Evolutionary conservation across 1,140 invertebrate genomes (phyloP).

Genomic region (Sminthurinus signatus): DNA sequence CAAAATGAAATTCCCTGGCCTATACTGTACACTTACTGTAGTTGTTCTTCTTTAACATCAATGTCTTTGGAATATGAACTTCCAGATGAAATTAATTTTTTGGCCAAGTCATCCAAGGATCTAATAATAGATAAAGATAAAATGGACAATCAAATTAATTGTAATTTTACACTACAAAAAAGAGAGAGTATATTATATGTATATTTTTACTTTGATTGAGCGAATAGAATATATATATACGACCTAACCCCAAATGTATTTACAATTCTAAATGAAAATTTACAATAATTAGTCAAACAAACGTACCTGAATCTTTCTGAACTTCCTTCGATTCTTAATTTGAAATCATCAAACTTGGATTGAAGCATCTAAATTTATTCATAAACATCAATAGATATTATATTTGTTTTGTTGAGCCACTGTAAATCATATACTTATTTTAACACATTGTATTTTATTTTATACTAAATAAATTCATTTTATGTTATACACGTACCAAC

Average conservation of each 20-base stretch:
- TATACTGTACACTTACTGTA: slow-evolving; percentile 74
- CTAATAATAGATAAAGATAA: too few relatives aligned
- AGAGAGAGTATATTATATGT: too few relatives aligned
- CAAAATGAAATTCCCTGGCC: too few relatives aligned
- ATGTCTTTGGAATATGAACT: slow-evolving; percentile 84
- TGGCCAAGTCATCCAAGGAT: slow-evolving; percentile 86
- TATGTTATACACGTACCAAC: slow-evolving; percentile 59
- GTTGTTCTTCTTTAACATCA: slow-evolving; percentile 74
- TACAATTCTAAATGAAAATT: too few relatives aligned
- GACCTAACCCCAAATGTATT: too few relatives aligned
- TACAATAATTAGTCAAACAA: too few relatives aligned
- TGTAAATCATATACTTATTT: not conserved
- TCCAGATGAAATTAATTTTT: slow-evolving; percentile 78
- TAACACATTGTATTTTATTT: not conserved
- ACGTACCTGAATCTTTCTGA: slow-evolving; percentile 86
- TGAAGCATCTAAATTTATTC: slow-evolving; percentile 64
- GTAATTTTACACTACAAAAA: too few relatives aligned
- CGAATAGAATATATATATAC: too few relatives aligned
- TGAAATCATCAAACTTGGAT: slow-evolving; percentile 93
- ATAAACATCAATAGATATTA: too few relatives aligned
- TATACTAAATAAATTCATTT: slow-evolving; percentile 11
- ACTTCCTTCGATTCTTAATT: slow-evolving; percentile 82
- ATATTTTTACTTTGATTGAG: too few relatives aligned
- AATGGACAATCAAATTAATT: too few relatives aligned
- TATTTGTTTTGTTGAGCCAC: slow-evolving; percentile 4